Base-by-base conservation (phyloP, 2,797 vertebrate species). In the Rhinoraja longicauda region DNA sequence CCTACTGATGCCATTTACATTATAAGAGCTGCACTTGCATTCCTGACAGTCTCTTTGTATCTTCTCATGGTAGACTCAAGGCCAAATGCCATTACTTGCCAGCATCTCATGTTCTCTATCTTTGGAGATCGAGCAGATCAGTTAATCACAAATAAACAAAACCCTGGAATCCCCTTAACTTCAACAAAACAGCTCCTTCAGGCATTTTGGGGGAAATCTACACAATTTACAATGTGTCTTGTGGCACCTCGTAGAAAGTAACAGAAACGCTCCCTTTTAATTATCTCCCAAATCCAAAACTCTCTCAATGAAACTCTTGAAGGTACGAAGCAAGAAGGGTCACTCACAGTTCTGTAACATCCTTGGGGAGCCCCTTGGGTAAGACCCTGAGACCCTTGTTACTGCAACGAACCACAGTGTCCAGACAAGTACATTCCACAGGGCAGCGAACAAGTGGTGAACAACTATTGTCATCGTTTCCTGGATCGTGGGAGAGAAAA, bases 321-420 rank as follows among this genome's bases (percentile, higher is more conserved):
- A 75, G 13, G 39, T 67, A 92, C 91, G 67, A 90, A 93, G 81
- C 88, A 93, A 92, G n/a, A 0, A 1, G 29, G 82, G 45, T 21
- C 90, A 97, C 99, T 98, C 96, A 99, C 99, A 99, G 96, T 93
- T 99, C 99, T 5, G 98, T 99, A 93, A 98, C 98, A 84, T 99
- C 98, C 95, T 97, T 98, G 75, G 99, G 98, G 88, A 99, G 98
- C 77, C 98, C 98, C 96, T 97, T 99, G 13, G 99, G 99, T 93
- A 99, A 96, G 75, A 95, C 94, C 94, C 97, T 98, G 36, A 99
- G 96, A 67, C 96, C 98, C 95, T 99, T 99, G 96, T 99, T 99
- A 95, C 99, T 99, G 95, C 99, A 99, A 94, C 99, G 98, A 93
- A 99, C 99, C 36, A 99, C 98, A 0, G 98, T 98, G 96, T 99